These are phyloP conservation scores for Hydrocynus forskahlii DNA, from an alignment of 2,797 vertebrate genomes.

Conservation along the genomic window DNA sequence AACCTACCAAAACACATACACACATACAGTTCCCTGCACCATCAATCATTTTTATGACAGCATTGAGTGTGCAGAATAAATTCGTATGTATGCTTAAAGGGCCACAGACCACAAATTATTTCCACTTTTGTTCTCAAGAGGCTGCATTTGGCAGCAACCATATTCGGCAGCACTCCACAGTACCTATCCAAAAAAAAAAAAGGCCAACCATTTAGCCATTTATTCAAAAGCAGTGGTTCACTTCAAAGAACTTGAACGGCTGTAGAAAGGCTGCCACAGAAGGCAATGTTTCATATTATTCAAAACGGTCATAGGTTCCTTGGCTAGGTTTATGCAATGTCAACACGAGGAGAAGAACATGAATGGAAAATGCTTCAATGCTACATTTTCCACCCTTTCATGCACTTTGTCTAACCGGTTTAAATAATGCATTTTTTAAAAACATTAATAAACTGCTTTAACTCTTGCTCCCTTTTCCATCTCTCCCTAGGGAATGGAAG, in stretches of 20 bases:
- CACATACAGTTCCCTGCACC: slow-evolving; percentile 51
- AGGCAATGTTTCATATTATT: slow-evolving; percentile 35
- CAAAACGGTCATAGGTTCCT: slow-evolving; percentile 15
- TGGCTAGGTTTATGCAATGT: slow-evolving; percentile 14
- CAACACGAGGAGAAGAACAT: slow-evolving; percentile 3
- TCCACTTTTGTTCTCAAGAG: slow-evolving; percentile 38
- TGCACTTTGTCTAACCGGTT: not conserved
- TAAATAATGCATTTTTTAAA: slow-evolving; percentile 15
- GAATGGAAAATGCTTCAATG: slow-evolving; percentile 12
- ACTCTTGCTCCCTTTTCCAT: not conserved
- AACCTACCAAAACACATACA: slow-evolving; percentile 30
- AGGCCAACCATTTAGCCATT: slow-evolving; percentile 13
- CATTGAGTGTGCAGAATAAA: slow-evolving; percentile 62
- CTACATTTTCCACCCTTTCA: slow-evolving; percentile 23
- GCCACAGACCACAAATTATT: slow-evolving; percentile 51
- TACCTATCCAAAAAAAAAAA: slow-evolving; percentile 17
- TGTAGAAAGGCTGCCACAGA: slow-evolving; percentile 18
- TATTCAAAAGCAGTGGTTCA: slow-evolving; percentile 25
- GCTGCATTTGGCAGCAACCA: slow-evolving; percentile 17
- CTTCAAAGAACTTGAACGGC: slow-evolving; percentile 23
- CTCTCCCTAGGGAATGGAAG: slow-evolving; percentile 7
- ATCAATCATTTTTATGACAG: slow-evolving; percentile 77
- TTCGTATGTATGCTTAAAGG: slow-evolving; percentile 62
- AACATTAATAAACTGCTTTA: slow-evolving; percentile 6
- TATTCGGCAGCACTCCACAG: slow-evolving; percentile 14